A percentile compares a stretch with the other conserved stretches of the same genome.
Conservation (phyloP, 2,888 invertebrate species). For the Polyploca ridens region DNA sequence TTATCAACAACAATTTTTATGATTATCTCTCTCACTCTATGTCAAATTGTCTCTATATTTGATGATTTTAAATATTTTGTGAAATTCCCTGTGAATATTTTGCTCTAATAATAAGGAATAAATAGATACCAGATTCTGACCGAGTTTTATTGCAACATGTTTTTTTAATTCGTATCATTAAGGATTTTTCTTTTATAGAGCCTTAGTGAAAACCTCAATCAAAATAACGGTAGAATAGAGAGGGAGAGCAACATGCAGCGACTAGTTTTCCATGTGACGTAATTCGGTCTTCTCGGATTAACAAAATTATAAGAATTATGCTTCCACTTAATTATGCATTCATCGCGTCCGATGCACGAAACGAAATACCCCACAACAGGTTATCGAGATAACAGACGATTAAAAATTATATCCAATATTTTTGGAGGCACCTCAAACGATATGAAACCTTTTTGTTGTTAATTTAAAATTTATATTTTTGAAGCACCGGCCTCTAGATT, state of each 20-base stretch:
- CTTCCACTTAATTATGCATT: slow-evolving; percentile 82
- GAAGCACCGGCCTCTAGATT: slow-evolving; percentile 62
- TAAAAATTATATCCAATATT: slow-evolving; percentile 68
- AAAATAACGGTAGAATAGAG: neutral
- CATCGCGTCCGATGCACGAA: slow-evolving; percentile 74
- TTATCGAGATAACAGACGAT: slow-evolving; percentile 76
- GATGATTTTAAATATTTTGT: no score
- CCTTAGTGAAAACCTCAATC: neutral
- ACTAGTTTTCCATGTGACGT: slow-evolving; percentile 32
- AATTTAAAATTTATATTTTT: slow-evolving; percentile 54
- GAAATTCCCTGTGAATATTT: no score
- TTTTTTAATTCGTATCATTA: neutral
- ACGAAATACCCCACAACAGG: slow-evolving; percentile 79
- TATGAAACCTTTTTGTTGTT: slow-evolving; percentile 59
- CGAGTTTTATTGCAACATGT: neutral
- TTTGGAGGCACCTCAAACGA: slow-evolving; percentile 43
- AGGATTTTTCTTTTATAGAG: neutral
- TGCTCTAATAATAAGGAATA: no score
- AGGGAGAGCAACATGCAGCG: neutral
- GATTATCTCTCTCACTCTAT: neutral
- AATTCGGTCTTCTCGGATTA: slow-evolving; percentile 56
- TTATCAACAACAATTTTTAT: neutral
- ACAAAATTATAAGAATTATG: slow-evolving; percentile 67
- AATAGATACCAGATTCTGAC: no score
- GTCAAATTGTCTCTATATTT: no score